Percentiles rank a stretch among this genome's conserved stretches.
phyloP scores from a whole-genome alignment of 1,140 invertebrate genomes.

The Nephotettix cincticeps region DNA sequence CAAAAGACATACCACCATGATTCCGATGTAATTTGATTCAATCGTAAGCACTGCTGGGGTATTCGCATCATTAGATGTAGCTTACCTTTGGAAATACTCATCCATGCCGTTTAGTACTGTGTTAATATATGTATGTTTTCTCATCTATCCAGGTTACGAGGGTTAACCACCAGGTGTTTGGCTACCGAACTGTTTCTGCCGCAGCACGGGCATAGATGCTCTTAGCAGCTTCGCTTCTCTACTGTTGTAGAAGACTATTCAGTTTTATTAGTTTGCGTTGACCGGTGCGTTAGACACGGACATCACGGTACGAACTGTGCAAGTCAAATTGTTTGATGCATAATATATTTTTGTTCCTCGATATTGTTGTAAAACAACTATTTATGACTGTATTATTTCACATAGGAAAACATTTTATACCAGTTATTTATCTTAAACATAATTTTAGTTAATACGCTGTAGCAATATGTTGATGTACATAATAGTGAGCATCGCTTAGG shows the following conservation, averaged over 20 bases:
- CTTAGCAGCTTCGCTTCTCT: constrained; percentile 10
- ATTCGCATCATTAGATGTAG: too few species aligned
- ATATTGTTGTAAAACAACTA: constrained; percentile 13
- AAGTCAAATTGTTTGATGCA: not conserved
- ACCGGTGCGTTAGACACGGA: too few species aligned
- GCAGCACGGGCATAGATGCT: not conserved
- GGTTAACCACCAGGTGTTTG: not conserved
- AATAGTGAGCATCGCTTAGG: not conserved
- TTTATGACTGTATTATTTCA: constrained; percentile 22
- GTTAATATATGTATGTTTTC: too few species aligned
- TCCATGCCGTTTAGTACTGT: too few species aligned
- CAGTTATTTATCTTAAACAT: constrained; percentile 2
- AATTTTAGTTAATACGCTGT: not conserved
- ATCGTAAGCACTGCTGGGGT: too few species aligned
- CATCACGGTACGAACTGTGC: too few species aligned
- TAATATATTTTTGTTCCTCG: constrained; percentile 11
- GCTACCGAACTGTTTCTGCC: not conserved
- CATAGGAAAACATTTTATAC: constrained; percentile 4
- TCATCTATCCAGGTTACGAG: constrained; percentile 9
- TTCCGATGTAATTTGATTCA: too few species aligned
- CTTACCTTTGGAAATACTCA: too few species aligned
- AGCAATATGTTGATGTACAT: constrained; percentile 5
- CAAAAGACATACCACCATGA: too few species aligned
- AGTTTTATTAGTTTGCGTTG: not conserved
- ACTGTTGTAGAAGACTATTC: not conserved